phyloP scores from a whole-genome alignment of 1,140 invertebrate genomes.

The Brachionus sp. region DNA sequence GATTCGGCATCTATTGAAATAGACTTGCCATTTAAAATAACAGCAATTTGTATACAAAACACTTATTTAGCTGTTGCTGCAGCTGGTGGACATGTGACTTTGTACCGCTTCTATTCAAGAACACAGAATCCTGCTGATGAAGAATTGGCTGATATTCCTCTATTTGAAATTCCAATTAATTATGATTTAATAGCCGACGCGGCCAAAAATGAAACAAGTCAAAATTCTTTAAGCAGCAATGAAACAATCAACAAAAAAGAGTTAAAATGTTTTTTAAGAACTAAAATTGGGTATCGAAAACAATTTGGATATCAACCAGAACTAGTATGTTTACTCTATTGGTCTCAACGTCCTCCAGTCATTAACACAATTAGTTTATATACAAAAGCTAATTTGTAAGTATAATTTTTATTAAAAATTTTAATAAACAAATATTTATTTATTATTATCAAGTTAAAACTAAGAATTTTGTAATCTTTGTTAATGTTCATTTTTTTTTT shows the following conservation, averaged over 20 bases:
- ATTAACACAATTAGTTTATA: slow-evolving; percentile 86
- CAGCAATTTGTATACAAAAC: slow-evolving; percentile 12
- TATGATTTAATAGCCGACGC: not conserved
- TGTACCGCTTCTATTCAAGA: slow-evolving; percentile 29
- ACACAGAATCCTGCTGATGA: slow-evolving; percentile 5
- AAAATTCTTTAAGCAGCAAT: not conserved
- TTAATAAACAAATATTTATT: no score
- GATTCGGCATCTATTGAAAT: slow-evolving; percentile 18
- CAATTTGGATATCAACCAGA: slow-evolving; percentile 78
- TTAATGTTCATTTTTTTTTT: no score
- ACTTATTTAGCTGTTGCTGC: slow-evolving; percentile 38
- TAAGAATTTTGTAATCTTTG: no score
- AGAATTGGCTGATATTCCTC: slow-evolving; percentile 27
- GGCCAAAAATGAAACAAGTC: not conserved
- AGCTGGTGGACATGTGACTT: slow-evolving; percentile 37
- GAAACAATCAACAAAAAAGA: slow-evolving; percentile 30
- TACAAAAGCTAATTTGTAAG: slow-evolving; percentile 92
- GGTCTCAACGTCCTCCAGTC: slow-evolving; percentile 73
- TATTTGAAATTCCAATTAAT: slow-evolving; percentile 43
- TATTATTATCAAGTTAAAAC: no score
- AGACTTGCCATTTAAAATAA: slow-evolving; percentile 42
- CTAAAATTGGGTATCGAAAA: slow-evolving; percentile 64
- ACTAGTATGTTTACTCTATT: slow-evolving; percentile 82
- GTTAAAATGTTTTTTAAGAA: slow-evolving; percentile 58
- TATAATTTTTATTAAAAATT: slow-evolving; percentile 52